Base-by-base conservation (phyloP, 2,797 vertebrate genomes). In the Poeciliopsis presidionis region DNA sequence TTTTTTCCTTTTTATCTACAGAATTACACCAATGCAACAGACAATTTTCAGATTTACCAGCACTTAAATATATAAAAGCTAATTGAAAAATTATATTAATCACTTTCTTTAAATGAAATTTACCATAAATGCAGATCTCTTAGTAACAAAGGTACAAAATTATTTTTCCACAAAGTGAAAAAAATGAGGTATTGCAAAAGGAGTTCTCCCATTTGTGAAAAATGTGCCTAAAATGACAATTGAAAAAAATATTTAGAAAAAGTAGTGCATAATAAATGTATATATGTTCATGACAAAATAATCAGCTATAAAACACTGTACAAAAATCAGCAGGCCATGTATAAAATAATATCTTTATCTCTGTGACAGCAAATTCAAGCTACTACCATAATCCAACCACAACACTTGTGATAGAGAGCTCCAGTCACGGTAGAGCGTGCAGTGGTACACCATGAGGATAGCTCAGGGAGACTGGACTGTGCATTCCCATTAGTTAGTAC, bases 111-210 rank as follows among this genome's bases (percentile, higher is more conserved):
- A 98, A 98, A 98, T 98, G 97, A 98, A 98, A 96, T 94, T 96
- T 95, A 95, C 94, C 93, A 95, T 98, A 98, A 98, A 98, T 99
- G 97, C 98, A 98, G 97, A 98, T 99, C 97, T 99, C 97, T 98
- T 97, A 97, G 97, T 99, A 99, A 99, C 98, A 99, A 99, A 99
- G 98, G 97, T 99, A 99, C 97, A 99, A 99, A 99, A 99, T 98
- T 97, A 99, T 98, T 98, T 98, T 97, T 98, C 74, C 97, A 98
- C 97, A 97, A 98, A 99, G 97, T 98, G 98, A 98, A 99, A 99
- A 99, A 99, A 99, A 98, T 99, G 98, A 99, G 98, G 97, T 99
- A 99, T 99, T 98, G 98, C 98, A 99, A 99, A 99, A 98, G 97
- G 98, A 99, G 97, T 97, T 98, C 97, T 98, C 97, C 97, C 97